phyloP scores from a whole-genome alignment of 2,113 vertebrate genomes.

The Dipodomys ordii region DNA sequence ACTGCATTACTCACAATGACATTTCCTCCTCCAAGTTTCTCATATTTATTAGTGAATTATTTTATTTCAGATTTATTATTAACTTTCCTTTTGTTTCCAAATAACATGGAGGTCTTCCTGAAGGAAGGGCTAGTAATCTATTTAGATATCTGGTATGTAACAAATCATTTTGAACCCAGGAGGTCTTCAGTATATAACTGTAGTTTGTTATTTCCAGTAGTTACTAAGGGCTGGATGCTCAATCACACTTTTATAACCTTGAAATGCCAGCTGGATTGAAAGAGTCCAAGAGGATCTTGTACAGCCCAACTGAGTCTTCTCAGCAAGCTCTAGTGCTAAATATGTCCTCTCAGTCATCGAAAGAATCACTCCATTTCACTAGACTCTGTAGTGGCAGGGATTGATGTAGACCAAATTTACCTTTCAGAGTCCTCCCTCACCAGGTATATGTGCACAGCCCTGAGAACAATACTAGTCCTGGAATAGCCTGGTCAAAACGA shows the following conservation, averaged over 20 bases:
- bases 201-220: neutral
- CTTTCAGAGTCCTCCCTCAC: neutral
- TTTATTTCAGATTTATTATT: constrained; percentile 38
- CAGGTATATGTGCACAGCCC: neutral
- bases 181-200: neutral
- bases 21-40: neutral
- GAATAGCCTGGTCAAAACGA: neutral
- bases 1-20: neutral
- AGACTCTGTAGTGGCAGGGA: neutral
- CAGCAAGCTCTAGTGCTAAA: neutral
- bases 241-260: neutral
- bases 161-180: neutral
- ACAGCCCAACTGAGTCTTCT: neutral
- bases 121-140: neutral
- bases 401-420: neutral
- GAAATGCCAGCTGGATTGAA: neutral
- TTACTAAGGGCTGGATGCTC: neutral
- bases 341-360: neutral
- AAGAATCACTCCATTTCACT: neutral
- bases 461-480: neutral
- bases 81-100: neutral
- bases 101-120: neutral
- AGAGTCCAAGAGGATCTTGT: neutral
- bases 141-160: neutral
- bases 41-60: neutral